Conservation (phyloP, 2,888 invertebrate species). For the Cheilosia scutellata region DNA sequence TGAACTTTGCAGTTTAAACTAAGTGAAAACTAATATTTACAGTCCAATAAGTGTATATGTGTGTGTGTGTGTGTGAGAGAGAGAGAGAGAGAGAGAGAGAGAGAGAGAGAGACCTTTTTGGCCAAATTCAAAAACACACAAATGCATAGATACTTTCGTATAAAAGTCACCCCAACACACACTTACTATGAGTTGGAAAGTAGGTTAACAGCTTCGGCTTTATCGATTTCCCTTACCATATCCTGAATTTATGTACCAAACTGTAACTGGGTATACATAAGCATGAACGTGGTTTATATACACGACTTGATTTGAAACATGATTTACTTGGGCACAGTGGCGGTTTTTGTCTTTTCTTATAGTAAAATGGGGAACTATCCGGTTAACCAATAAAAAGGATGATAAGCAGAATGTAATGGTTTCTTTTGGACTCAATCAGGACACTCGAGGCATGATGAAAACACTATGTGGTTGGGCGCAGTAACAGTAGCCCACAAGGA, state of each 20-base stretch:
- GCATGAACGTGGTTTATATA: constrained; percentile 21
- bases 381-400: constrained; percentile 50
- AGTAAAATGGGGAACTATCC: constrained; percentile 39
- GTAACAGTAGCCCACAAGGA: constrained; percentile 33
- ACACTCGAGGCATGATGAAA: constrained; percentile 29
- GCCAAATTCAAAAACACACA: constrained; percentile 10
- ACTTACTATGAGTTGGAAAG: constrained; percentile 52
- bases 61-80: not conserved
- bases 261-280: constrained; percentile 39
- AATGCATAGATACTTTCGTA: constrained; percentile 32
- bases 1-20: constrained; percentile 20
- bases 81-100: not conserved
- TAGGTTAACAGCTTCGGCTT: constrained; percentile 75
- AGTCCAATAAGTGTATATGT: not conserved
- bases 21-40: constrained; percentile 49
- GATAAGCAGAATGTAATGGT: constrained; percentile 41
- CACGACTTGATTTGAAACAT: constrained; percentile 41
- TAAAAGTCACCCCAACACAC: constrained; percentile 27
- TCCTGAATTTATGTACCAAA: constrained; percentile 60
- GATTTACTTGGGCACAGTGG: constrained; percentile 52
- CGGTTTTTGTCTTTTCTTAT: constrained; percentile 32
- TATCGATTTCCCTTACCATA: constrained; percentile 72
- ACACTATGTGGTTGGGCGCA: constrained; percentile 20
- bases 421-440: constrained; percentile 33
- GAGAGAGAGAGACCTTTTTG: constrained; percentile 18